A percentile compares a stretch with the other conserved stretches of the same genome.
Evolutionary conservation across 2,888 invertebrate species (phyloP).

Genomic region (Napeogenes sylphis): DNA sequence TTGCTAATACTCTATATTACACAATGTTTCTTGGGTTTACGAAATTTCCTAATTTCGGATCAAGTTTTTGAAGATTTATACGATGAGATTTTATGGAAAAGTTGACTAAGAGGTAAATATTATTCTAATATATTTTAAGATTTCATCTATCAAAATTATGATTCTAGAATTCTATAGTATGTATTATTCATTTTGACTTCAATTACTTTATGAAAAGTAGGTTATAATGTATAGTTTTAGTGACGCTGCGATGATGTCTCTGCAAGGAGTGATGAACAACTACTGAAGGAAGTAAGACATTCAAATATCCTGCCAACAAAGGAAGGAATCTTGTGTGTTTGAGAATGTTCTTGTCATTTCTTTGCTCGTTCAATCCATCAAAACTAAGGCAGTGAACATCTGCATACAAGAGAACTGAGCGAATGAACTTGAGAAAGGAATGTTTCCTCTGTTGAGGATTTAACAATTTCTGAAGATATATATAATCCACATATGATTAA

Average conservation of each 20-base stretch:
- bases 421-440: background rate
- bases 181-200: no score
- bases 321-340: slow-evolving; percentile 1
- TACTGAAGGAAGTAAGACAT: background rate
- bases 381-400: slow-evolving; percentile 5
- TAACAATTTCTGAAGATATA: no score
- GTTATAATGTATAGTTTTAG: background rate
- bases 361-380: slow-evolving; percentile 8
- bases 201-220: no score
- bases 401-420: slow-evolving; percentile 5
- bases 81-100: background rate
- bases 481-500: no score
- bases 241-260: background rate
- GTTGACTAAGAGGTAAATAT: background rate
- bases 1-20: slow-evolving; percentile 28
- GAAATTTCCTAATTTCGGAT: slow-evolving; percentile 18
- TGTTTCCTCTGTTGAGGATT: no score
- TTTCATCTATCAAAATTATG: no score
- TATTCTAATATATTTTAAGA: no score
- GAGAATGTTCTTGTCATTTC: slow-evolving; percentile 4
- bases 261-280: background rate
- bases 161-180: no score
- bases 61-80: slow-evolving; percentile 2
- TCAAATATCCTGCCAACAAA: background rate
- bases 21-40: slow-evolving; percentile 23